phyloP scores from a whole-genome alignment of 1,140 invertebrate genomes.

The Caenorhabditis inopinata region DNA sequence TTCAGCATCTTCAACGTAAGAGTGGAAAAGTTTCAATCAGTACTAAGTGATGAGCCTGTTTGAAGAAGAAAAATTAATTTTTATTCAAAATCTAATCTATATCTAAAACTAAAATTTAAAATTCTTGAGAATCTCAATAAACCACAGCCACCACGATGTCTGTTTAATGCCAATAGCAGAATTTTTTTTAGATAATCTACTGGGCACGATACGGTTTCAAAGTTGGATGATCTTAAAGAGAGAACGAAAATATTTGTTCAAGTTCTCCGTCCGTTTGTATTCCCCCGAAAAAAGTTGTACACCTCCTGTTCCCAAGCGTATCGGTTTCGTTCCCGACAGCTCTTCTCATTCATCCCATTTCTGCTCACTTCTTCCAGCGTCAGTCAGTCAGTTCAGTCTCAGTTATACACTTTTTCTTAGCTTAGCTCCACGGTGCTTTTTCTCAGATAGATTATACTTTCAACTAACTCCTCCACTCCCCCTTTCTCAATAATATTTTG shows the following conservation, averaged over 20 bases:
- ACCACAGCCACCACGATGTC: too few relatives aligned
- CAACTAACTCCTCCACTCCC: neutral
- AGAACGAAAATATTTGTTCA: neutral
- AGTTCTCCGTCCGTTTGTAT: neutral
- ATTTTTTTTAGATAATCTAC: constrained; percentile 47
- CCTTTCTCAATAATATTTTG: neutral
- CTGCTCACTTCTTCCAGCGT: constrained; percentile 18
- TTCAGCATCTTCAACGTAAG: constrained; percentile 51
- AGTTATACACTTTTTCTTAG: constrained; percentile 5
- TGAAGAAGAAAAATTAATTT: neutral
- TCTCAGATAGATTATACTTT: constrained; percentile 32
- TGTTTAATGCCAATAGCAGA: too few relatives aligned
- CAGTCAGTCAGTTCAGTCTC: constrained; percentile 13
- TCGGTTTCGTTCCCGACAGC: neutral
- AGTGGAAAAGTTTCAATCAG: too few relatives aligned
- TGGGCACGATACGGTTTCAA: constrained; percentile 45
- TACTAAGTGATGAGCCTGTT: too few relatives aligned
- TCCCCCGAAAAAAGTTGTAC: neutral
- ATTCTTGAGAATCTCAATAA: too few relatives aligned
- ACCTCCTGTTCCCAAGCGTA: constrained; percentile 15
- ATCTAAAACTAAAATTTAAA: too few relatives aligned
- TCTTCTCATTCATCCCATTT: constrained; percentile 33
- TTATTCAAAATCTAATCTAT: neutral
- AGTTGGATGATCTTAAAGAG: neutral
- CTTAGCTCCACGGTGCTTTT: neutral